Conservation (phyloP, 2,797 vertebrate genomes). For the Scolopax bukidnonensis region DNA sequence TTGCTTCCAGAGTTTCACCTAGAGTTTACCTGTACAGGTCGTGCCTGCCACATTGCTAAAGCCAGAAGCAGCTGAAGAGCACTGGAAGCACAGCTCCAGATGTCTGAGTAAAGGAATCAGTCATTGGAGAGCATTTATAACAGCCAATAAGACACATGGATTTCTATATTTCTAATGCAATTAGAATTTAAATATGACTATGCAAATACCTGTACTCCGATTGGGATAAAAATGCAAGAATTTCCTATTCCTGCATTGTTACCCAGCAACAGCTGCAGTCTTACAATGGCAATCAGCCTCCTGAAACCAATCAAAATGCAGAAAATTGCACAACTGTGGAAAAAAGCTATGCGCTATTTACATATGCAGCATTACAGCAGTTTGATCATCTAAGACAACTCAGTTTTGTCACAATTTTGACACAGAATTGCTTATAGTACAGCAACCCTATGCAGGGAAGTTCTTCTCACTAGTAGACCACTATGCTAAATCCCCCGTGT, state of each 20-base stretch:
- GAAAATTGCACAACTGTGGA: not conserved
- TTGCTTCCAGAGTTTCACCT: not conserved
- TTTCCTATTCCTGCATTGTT: not conserved
- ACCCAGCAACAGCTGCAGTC: conserved; percentile 41
- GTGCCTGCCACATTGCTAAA: not conserved
- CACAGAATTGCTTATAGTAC: not conserved
- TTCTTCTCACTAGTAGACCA: not conserved
- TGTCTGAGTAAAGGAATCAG: not conserved
- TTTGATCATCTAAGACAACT: not conserved
- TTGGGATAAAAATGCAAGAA: not conserved
- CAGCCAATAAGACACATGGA: rapidly evolving
- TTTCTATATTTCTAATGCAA: not conserved
- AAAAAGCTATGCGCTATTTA: not conserved
- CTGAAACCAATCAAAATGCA: conserved; percentile 31
- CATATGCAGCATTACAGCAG: not conserved
- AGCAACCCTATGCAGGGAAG: not conserved
- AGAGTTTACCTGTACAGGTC: not conserved
- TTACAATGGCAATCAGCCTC: not conserved
- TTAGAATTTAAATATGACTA: not conserved
- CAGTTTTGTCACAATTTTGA: not conserved
- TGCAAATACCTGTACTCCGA: not conserved
- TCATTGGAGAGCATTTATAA: not conserved
- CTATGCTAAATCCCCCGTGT: not conserved
- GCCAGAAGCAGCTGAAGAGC: not conserved
- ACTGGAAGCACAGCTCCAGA: not conserved